phyloP scores from a whole-genome alignment of 2,888 invertebrate genomes.

The Rotaria macrura region DNA sequence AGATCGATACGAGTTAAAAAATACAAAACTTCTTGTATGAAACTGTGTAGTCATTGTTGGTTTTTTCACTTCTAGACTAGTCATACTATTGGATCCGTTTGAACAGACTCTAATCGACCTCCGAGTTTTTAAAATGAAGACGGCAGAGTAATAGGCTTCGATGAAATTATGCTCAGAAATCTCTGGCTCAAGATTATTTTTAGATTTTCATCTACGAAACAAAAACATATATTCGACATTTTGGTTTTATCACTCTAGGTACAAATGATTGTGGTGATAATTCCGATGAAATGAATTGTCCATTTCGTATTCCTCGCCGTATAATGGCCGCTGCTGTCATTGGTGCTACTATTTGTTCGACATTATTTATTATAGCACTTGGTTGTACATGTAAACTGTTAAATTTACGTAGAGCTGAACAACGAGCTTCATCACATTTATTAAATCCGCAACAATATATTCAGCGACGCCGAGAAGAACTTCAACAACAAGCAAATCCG shows the following conservation, averaged over 20 bases:
- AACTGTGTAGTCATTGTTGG: too few species aligned
- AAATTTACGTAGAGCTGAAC: constrained; percentile 43
- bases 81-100: too few species aligned
- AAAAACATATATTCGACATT: neutral
- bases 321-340: constrained; percentile 54
- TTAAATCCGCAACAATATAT: neutral
- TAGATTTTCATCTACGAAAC: too few species aligned
- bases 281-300: constrained; percentile 52
- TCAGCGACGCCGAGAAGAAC: neutral
- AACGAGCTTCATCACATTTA: constrained; percentile 27
- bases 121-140: too few species aligned
- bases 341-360: constrained; percentile 52
- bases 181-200: too few species aligned
- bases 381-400: constrained; percentile 53
- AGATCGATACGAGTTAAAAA: too few species aligned
- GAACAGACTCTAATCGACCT: too few species aligned
- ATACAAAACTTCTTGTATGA: too few species aligned
- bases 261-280: constrained; percentile 52
- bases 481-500: neutral
- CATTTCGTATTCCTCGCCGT: constrained; percentile 47
- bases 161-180: too few species aligned
- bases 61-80: too few species aligned
- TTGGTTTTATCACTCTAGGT: neutral
- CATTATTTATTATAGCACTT: constrained; percentile 52
- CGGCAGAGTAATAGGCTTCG: too few species aligned